Conservation (phyloP, 2,888 invertebrate species). For the Lithophane semibrunnea region DNA sequence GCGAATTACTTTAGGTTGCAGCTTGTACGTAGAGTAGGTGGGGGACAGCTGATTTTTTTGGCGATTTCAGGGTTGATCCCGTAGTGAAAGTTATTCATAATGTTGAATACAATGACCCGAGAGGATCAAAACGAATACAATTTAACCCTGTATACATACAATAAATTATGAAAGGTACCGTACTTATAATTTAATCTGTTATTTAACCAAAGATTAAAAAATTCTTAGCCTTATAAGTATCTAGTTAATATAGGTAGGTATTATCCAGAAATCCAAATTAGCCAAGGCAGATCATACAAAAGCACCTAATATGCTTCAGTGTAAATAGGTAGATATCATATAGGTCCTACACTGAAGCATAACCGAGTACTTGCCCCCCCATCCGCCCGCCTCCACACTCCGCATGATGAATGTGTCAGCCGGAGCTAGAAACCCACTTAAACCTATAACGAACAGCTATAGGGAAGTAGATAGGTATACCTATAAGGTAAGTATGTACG, state of each 20-base stretch:
- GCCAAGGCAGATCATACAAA: too few species aligned
- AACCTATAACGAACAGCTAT: conserved; percentile 8
- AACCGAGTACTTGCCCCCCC: background rate
- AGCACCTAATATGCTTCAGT: too few species aligned
- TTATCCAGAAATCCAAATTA: background rate
- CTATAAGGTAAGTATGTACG: background rate
- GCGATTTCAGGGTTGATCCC: too few species aligned
- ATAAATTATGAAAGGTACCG: background rate
- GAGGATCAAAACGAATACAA: too few species aligned
- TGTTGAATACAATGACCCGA: too few species aligned
- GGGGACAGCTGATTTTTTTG: too few species aligned
- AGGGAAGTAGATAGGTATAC: background rate
- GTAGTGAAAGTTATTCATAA: too few species aligned
- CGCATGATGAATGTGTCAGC: conserved; percentile 70
- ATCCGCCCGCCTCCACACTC: background rate
- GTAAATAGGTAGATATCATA: background rate
- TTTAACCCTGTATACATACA: background rate
- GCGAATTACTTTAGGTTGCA: background rate
- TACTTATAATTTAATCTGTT: too few species aligned
- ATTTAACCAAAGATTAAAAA: too few species aligned
- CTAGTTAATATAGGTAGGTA: background rate
- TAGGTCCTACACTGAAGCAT: background rate
- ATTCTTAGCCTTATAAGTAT: background rate
- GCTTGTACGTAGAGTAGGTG: background rate
- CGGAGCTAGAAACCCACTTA: conserved; percentile 70